Percentiles rank a stretch among this genome's conserved stretches.
Evolutionary conservation across 2,113 vertebrate species (phyloP).

Genomic region (Protobothrops mucrosquamatus): DNA sequence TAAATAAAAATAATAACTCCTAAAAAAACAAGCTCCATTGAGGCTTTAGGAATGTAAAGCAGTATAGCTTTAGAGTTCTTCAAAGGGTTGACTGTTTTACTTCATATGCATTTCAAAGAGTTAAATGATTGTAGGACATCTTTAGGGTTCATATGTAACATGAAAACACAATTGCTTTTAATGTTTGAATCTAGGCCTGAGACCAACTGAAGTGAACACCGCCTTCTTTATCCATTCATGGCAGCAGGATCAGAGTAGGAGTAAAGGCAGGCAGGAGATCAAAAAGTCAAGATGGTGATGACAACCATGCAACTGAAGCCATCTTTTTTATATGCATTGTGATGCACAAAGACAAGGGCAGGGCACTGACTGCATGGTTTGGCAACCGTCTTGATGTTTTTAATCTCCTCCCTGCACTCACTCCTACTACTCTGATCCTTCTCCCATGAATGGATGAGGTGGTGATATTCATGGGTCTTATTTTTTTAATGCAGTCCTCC

Average conservation of each 20-base stretch:
- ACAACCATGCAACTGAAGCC: not conserved
- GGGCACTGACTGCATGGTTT: not conserved
- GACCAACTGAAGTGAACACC: not conserved
- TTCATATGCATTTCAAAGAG: not conserved
- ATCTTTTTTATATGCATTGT: not conserved
- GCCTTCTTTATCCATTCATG: not conserved
- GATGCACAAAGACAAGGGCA: not conserved
- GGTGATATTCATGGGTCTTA: not conserved
- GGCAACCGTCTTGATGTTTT: not conserved
- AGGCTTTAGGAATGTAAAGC: not conserved
- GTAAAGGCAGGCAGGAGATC: not conserved
- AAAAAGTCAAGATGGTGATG: not conserved
- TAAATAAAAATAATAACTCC: no score
- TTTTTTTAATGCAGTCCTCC: not conserved
- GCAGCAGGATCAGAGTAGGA: not conserved
- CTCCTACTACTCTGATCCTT: not conserved
- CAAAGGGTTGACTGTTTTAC: not conserved
- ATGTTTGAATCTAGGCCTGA: not conserved
- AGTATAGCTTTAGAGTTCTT: not conserved
- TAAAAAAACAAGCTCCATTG: not conserved
- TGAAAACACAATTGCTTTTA: not conserved
- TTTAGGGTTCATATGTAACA: not conserved
- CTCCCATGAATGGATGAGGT: not conserved
- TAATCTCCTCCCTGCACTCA: not conserved
- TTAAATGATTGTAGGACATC: not conserved